Percentiles rank a stretch among this genome's conserved stretches.
Evolutionary conservation across 2,113 vertebrate species (phyloP).

Genomic region (Brienomyrus brachyistius): DNA sequence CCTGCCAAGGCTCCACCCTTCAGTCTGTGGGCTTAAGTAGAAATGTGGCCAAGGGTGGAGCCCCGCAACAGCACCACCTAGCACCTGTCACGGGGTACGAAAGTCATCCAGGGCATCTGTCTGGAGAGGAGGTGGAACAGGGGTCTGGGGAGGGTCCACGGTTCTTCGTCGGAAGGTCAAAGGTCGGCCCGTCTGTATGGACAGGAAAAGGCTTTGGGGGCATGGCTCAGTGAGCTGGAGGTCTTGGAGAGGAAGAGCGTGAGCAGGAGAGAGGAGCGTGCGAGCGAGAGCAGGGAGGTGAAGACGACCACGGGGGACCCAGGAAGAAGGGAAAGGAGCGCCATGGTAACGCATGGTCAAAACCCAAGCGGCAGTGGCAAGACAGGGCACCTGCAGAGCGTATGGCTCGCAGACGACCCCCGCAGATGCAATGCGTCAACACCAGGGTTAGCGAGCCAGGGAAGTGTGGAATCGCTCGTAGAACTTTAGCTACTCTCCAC

Average conservation of each 20-base stretch:
- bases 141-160: neutral
- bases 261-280: constrained; percentile 19
- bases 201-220: constrained; percentile 18
- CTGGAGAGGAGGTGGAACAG: neutral
- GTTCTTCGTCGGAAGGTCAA: neutral
- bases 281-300: constrained; percentile 17
- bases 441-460: neutral
- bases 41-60: neutral
- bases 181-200: neutral
- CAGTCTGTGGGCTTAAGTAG: neutral
- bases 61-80: constrained; percentile 18
- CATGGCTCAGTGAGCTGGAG: neutral
- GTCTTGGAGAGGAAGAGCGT: neutral
- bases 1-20: neutral
- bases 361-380: neutral
- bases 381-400: neutral
- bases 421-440: neutral
- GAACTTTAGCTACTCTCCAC: neutral
- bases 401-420: neutral
- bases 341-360: neutral
- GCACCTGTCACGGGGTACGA: neutral
- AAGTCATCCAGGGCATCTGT: neutral
- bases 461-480: neutral
- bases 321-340: constrained; percentile 17
- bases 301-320: neutral